Conservation (phyloP, 2,113 vertebrate genomes). For the Rhabdornis inornatus region DNA sequence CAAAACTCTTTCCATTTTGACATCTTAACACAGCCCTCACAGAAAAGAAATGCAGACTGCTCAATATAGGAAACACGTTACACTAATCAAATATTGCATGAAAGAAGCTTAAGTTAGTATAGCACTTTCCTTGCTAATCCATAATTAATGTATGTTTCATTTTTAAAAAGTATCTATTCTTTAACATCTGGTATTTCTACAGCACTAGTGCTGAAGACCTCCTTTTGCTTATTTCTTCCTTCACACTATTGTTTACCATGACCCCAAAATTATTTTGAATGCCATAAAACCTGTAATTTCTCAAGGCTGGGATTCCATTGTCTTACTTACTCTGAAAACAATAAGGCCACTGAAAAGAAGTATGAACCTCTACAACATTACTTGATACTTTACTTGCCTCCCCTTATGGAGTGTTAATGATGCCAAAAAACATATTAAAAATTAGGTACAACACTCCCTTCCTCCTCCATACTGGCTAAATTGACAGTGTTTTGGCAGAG, state of each 20-base stretch:
- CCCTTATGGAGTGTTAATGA: neutral
- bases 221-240: neutral
- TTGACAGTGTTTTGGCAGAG: neutral
- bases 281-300: neutral
- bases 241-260: neutral
- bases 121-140: neutral
- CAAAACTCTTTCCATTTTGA: neutral
- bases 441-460: neutral
- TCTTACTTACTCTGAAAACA: neutral
- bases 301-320: neutral
- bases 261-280: neutral
- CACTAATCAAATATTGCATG: neutral
- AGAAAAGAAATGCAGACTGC: neutral
- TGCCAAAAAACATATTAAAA: neutral
- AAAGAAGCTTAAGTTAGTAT: neutral
- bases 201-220: neutral
- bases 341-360: neutral
- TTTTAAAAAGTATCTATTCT: neutral
- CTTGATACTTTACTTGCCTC: neutral
- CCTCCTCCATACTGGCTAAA: neutral
- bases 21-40: neutral
- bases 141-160: neutral
- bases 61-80: neutral
- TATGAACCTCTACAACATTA: neutral
- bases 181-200: neutral